Base-by-base conservation (phyloP, 2,797 vertebrate species). In the Serranus cabrilla region DNA sequence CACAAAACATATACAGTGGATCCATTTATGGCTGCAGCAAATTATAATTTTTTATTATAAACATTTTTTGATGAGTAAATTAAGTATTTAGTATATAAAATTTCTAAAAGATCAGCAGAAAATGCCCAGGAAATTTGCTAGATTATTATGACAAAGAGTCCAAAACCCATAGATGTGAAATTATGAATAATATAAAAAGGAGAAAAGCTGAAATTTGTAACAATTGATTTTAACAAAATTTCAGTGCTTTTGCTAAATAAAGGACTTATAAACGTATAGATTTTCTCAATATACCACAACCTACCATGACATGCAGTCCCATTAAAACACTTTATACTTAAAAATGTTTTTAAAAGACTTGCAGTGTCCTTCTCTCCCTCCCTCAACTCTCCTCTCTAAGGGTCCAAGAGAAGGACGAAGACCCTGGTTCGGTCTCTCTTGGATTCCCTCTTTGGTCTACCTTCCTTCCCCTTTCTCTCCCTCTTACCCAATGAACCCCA, bases 401-500 rank as follows among this genome's bases (percentile, higher is more conserved):
- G 63, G 31, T 75, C 73, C 77, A 47, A 23, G 21, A 86, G 78
- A 85, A 88, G 85, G 81, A 90, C 76, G 51, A 74, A 80, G 75
- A 55, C 57, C 67, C 31, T 70, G 61, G 62, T n/a, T 74, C 17
- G 23, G 72, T 68, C 61, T 78, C 66, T 67, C 80, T 78, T 42
- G 73, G 76, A 82, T 71, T 82, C 80, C 77, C 21, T 82, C 80
- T 88, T 87, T 71, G 59, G 72, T 86, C 82, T 69, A 31, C 56
- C 64, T 72, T 74, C 73, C 55, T 57, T 74, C 67, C 66, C 67
- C 79, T 70, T 34, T 73, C 76, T 76, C 76, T 83, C 81, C 58
- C 46, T 77, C 76, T 87, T 84, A 85, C 74, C 85, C 82, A 81
- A 74, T 85, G 85, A 91, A 88, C 84, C 90, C 85, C 84, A 76